phyloP scores from a whole-genome alignment of 2,113 vertebrate genomes.

The Atractosteus spatula region DNA sequence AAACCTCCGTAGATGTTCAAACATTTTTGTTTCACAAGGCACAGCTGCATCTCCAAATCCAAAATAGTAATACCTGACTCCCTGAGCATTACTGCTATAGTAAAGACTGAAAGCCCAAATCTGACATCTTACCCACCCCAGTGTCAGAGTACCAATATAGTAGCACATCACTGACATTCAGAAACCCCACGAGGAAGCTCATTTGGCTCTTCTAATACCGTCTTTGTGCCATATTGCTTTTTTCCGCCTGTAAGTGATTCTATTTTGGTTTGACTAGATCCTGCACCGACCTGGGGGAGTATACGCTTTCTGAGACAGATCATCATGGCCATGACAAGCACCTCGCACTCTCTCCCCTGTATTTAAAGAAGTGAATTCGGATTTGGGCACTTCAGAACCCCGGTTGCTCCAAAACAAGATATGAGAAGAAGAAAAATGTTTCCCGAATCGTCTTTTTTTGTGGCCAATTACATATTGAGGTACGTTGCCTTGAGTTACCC shows the following conservation, averaged over 20 bases:
- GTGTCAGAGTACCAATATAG: too few relatives aligned
- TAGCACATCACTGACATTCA: too few relatives aligned
- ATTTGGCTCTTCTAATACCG: background rate
- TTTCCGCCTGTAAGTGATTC: background rate
- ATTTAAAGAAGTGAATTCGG: background rate
- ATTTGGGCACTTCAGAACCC: too few relatives aligned
- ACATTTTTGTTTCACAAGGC: too few relatives aligned
- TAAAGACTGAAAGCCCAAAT: too few relatives aligned
- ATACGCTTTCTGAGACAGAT: background rate
- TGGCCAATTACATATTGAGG: background rate
- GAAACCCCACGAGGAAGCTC: background rate
- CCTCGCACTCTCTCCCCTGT: background rate
- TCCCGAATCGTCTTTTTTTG: background rate
- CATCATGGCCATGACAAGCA: background rate
- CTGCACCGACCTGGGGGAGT: background rate
- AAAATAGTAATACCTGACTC: too few relatives aligned
- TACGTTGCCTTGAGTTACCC: background rate
- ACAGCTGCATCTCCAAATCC: too few relatives aligned
- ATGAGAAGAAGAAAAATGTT: conserved; percentile 4
- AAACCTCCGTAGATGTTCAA: too few relatives aligned
- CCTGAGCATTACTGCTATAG: too few relatives aligned
- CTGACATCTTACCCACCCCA: too few relatives aligned
- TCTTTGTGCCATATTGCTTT: background rate
- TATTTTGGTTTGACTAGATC: background rate
- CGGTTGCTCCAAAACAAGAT: background rate